phyloP scores from a whole-genome alignment of 2,113 vertebrate genomes.

The Blennius ocellaris region DNA sequence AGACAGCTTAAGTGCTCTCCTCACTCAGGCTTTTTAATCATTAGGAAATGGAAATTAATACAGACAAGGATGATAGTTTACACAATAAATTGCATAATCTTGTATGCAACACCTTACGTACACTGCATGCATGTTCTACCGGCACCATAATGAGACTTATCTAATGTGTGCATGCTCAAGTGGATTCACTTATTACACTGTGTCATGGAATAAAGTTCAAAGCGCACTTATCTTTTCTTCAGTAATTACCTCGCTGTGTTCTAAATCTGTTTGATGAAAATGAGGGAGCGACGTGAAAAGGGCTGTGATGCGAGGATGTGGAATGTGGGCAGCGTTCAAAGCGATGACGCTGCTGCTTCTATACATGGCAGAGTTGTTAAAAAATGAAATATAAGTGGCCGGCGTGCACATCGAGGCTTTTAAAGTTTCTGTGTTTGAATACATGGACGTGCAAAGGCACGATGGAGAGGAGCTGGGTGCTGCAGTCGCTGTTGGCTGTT shows the following conservation, averaged over 20 bases:
- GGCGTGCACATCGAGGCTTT: conserved; percentile 39
- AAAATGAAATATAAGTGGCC: conserved; percentile 38
- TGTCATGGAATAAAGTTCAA: conserved; percentile 12
- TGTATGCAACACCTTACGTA: not conserved
- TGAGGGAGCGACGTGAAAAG: conserved; percentile 19
- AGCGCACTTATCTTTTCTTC: conserved; percentile 34
- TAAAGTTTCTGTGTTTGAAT: conserved; percentile 38
- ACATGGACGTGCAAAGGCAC: conserved; percentile 28
- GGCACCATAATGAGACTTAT: not conserved
- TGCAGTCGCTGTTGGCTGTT: conserved; percentile 42
- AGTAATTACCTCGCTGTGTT: conserved; percentile 33
- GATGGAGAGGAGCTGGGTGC: conserved; percentile 33
- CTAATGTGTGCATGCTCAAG: not conserved
- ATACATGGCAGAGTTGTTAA: conserved; percentile 31
- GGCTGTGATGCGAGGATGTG: conserved; percentile 48
- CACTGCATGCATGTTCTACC: not conserved
- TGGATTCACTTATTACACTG: not conserved
- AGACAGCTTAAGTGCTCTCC: not conserved
- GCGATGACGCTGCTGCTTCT: conserved; percentile 28
- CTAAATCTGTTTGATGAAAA: conserved; percentile 56
- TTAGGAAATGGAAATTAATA: conserved; percentile 10
- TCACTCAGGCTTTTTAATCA: conserved; percentile 1
- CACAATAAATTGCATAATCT: conserved; percentile 6
- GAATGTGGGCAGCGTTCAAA: conserved; percentile 62
- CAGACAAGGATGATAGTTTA: not conserved